A percentile compares a stretch with the other conserved stretches of the same genome.
Conservation (phyloP, 2,113 vertebrate genomes). For the Halcyon malimbica region DNA sequence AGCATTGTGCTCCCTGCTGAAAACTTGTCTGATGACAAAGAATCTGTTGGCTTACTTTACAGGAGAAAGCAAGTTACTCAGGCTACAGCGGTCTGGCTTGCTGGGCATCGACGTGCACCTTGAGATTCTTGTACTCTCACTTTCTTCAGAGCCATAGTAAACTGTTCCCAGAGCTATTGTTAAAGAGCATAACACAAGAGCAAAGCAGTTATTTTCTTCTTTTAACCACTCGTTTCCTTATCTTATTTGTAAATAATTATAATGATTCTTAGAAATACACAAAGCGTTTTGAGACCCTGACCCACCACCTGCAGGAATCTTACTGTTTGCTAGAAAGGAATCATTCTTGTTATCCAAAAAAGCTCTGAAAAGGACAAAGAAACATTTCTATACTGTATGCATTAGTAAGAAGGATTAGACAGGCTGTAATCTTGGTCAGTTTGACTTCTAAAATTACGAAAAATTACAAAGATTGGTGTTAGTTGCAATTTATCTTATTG, state of each 20-base stretch:
- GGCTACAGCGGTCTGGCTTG: neutral
- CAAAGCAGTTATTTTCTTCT: neutral
- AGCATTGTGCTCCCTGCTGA: neutral
- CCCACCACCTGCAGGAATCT: neutral
- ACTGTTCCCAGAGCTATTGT: neutral
- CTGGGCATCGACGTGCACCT: neutral
- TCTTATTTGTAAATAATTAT: neutral
- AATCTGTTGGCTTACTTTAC: neutral
- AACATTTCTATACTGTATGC: neutral
- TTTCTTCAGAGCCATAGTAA: neutral
- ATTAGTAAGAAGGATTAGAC: neutral
- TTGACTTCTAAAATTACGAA: conserved; percentile 25
- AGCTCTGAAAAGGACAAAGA: neutral
- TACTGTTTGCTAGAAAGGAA: neutral
- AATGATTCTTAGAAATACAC: neutral
- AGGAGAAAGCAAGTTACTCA: neutral
- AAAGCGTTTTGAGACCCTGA: neutral
- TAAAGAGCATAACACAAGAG: neutral
- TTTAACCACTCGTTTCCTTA: neutral
- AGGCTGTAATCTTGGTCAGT: conserved; percentile 50
- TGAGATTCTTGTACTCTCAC: neutral
- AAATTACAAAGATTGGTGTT: conserved; percentile 13
- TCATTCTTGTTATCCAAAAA: neutral
- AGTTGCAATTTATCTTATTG: conserved; percentile 48
- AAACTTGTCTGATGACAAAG: neutral